Percentiles rank a stretch among this genome's conserved stretches.
Conservation (phyloP, 2,113 vertebrate genomes). For the Ellobius talpinus region DNA sequence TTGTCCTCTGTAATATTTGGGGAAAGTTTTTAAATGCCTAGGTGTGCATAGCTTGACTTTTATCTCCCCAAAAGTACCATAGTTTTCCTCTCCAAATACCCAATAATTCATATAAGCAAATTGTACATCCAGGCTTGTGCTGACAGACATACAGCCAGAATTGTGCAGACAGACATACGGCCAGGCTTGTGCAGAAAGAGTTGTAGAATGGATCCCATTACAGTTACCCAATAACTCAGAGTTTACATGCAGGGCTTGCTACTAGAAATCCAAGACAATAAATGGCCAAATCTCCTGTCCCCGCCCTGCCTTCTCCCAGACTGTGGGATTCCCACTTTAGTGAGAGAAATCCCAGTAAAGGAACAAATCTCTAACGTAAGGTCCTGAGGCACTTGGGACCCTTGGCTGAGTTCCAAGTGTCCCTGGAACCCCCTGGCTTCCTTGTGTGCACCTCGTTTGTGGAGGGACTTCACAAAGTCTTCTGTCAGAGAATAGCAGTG, state of each 20-base stretch:
- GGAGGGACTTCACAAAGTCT: background rate
- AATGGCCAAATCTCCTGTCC: too few species aligned
- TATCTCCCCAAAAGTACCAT: background rate
- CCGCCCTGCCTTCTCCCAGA: background rate
- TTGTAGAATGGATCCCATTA: background rate
- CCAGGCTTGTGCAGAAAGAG: background rate
- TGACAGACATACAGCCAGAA: background rate
- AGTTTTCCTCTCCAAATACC: background rate
- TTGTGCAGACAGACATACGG: background rate
- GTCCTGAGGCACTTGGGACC: rapidly evolving
- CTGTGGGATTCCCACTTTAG: rapidly evolving
- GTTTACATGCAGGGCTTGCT: background rate
- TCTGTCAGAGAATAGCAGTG: background rate
- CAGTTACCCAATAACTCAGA: background rate
- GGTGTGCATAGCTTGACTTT: background rate
- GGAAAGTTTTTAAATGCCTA: background rate
- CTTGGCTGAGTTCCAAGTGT: background rate
- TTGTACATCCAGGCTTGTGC: constrained; percentile 19
- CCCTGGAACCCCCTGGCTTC: rapidly evolving
- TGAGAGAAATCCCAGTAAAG: background rate
- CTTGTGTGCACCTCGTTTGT: rapidly evolving
- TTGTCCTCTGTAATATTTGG: background rate
- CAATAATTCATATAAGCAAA: background rate
- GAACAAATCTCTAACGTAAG: background rate
- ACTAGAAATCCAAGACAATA: background rate